Base-by-base conservation (phyloP, 2,797 vertebrate species). In the Schizothorax lantsangensis region DNA sequence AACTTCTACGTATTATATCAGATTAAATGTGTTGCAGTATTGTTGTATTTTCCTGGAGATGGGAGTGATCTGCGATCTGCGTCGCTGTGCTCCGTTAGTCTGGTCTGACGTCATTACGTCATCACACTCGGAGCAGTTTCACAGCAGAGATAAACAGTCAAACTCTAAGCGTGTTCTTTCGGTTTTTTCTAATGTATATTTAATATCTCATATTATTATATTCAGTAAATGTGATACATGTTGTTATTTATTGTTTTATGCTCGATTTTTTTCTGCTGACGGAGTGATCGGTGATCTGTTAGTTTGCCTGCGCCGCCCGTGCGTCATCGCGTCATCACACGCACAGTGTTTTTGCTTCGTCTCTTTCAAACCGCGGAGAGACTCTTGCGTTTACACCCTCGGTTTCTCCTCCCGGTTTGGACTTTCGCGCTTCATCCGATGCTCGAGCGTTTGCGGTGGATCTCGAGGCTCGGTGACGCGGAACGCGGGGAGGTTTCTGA, bases 331-430 rank as follows among this genome's bases (percentile, higher is more conserved):
- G 83, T 84, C 84, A 85, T 71, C 36, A 57, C 33, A 85, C 75
- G 75, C 38, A 66, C 84, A 79, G 84, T 79, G 84, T 85, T 85
- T 77, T 85, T 79, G 74, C 73, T 68, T 69, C 73, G 73, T 84
- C 47, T 77, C 59, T 78, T 78, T 52, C 3, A 79, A 71, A 43
- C 74, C 33, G 47, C 64, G 84, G 74, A 69, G 47, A 79, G 75
- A 23, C 36, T 85, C 64, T 40, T n/a, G 54, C 75, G 52, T 85
- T 71, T 57, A n/a, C 23, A 26, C 30, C 30, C 19, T 79, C 36
- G 6, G 36, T 57, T 45, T 49, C 33, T 68, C 26, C 21, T 85
- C 49, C 19, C 17, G 4, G 17, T 30, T 57, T 33, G 52, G n/a
- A 33, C 12, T 71, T n/a, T 26, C 12, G 12, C 21, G 30, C 21